phyloP scores from a whole-genome alignment of 2,888 invertebrate species.

The Ophonus ardosiacus region DNA sequence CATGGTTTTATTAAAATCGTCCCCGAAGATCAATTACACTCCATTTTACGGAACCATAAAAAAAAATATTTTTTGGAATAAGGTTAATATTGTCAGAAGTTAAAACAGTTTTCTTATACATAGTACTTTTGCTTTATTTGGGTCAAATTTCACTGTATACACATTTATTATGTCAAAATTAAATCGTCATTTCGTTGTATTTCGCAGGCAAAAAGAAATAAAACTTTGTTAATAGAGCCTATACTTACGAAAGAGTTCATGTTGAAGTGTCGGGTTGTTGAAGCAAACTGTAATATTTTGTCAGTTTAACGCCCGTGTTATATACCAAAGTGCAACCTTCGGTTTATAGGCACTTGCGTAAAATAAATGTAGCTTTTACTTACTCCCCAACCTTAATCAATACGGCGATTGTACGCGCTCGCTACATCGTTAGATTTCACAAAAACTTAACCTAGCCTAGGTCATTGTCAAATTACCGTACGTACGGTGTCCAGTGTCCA shows the following conservation, averaged over 20 bases:
- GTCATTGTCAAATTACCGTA: neutral
- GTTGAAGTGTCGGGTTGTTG: constrained; percentile 28
- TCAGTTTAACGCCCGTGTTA: constrained; percentile 36
- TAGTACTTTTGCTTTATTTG: too few relatives aligned
- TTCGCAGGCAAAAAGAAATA: neutral
- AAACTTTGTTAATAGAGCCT: neutral
- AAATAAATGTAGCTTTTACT: constrained; percentile 46
- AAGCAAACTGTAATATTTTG: constrained; percentile 51
- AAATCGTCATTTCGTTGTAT: neutral
- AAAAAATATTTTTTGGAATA: too few relatives aligned
- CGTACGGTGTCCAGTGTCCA: neutral
- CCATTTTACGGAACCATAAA: too few relatives aligned
- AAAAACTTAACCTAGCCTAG: constrained; percentile 39
- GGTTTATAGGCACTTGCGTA: constrained; percentile 51
- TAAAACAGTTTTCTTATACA: too few relatives aligned
- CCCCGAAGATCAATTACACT: too few relatives aligned
- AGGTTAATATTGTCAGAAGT: too few relatives aligned
- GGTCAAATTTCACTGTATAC: neutral
- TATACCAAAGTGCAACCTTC: constrained; percentile 48
- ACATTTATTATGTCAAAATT: neutral
- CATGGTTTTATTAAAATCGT: too few relatives aligned
- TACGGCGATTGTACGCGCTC: constrained; percentile 3
- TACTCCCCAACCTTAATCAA: constrained; percentile 53
- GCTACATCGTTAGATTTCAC: constrained; percentile 14
- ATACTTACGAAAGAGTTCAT: constrained; percentile 46